phyloP scores from a whole-genome alignment of 2,797 vertebrate species.

The Typhlichthys eigenmanni region DNA sequence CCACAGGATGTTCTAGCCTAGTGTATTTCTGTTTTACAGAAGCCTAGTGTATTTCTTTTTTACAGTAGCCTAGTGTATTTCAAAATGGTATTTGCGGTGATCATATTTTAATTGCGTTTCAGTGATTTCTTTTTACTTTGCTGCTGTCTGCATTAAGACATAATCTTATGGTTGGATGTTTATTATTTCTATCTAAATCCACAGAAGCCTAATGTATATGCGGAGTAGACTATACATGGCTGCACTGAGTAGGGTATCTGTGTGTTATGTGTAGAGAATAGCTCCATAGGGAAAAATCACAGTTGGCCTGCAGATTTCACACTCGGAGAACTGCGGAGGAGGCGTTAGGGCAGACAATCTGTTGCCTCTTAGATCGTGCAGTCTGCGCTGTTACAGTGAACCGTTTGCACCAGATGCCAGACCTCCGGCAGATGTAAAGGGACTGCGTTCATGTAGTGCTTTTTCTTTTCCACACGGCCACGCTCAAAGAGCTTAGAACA shows the following conservation, averaged over 20 bases:
- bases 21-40: not conserved
- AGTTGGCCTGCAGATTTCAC: slow-evolving; percentile 51
- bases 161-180: not conserved
- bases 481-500: too few species aligned
- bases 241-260: slow-evolving; percentile 25
- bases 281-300: slow-evolving; percentile 37
- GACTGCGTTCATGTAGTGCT: too few species aligned
- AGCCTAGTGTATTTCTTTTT: not conserved
- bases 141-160: not conserved
- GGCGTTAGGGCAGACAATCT: not conserved
- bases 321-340: not conserved
- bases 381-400: too few species aligned
- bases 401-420: too few species aligned
- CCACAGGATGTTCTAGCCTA: too few species aligned
- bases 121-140: not conserved
- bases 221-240: not conserved
- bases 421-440: too few species aligned
- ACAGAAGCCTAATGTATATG: slow-evolving; percentile 4
- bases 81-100: not conserved
- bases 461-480: too few species aligned
- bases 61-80: not conserved
- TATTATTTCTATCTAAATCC: not conserved
- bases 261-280: slow-evolving; percentile 40
- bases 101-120: not conserved
- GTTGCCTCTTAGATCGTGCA: too few species aligned